phyloP scores from a whole-genome alignment of 2,797 vertebrate genomes.

The Schizopygopsis pylzovi region DNA sequence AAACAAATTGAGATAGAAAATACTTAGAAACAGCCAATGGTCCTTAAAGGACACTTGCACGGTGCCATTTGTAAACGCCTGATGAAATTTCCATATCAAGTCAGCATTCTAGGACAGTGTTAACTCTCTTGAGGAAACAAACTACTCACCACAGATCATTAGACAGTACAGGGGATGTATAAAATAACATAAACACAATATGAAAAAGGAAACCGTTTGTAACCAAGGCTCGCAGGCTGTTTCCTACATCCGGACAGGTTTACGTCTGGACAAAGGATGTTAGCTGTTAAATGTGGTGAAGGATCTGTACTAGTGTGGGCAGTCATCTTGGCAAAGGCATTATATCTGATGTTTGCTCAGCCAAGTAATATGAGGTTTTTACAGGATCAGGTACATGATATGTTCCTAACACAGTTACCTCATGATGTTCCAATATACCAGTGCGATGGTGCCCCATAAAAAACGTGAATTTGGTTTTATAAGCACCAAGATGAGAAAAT shows the following conservation, averaged over 20 bases:
- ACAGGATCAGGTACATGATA: conserved; percentile 27
- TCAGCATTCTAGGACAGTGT: conserved; percentile 10
- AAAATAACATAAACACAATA: conserved; percentile 42
- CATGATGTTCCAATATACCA: background rate
- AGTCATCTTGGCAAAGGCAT: conserved; percentile 29
- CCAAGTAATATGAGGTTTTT: conserved; percentile 36
- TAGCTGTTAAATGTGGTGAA: conserved; percentile 30
- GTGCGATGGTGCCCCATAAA: background rate
- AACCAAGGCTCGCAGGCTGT: conserved; percentile 24
- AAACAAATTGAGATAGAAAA: conserved; percentile 48
- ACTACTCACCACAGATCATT: conserved; percentile 40
- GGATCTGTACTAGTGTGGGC: conserved; percentile 30
- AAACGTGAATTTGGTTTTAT: background rate
- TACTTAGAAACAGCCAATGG: conserved; percentile 43
- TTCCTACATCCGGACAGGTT: conserved; percentile 26
- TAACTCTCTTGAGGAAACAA: conserved; percentile 30
- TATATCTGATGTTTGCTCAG: conserved; percentile 35
- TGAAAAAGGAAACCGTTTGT: conserved; percentile 27
- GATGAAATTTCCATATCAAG: conserved; percentile 39
- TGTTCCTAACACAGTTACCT: background rate
- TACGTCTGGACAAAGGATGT: conserved; percentile 34
- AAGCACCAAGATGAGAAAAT: background rate
- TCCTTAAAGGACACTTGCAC: conserved; percentile 32
- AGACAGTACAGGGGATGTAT: conserved; percentile 35
- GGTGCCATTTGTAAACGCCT: conserved; percentile 31